phyloP scores from a whole-genome alignment of 2,797 vertebrate genomes.

The Coregonus suidteri region DNA sequence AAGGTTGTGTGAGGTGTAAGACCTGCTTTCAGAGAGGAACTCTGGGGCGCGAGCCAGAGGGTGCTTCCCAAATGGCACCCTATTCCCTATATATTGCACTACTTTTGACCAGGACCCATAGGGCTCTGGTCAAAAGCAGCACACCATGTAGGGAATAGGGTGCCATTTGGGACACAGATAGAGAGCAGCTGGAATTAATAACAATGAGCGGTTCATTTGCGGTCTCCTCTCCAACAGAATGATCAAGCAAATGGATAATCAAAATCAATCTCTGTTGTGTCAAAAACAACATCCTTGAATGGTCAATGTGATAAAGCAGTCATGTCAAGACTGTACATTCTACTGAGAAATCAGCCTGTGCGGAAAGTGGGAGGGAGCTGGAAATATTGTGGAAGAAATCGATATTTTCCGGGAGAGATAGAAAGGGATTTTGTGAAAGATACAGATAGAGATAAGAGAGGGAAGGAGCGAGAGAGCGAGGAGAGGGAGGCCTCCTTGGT shows the following conservation, averaged over 20 bases:
- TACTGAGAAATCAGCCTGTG: neutral
- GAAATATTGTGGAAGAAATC: no score
- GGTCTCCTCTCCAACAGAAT: neutral
- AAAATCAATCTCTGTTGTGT: neutral
- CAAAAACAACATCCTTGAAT: neutral
- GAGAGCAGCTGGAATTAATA: neutral
- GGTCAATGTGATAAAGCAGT: neutral
- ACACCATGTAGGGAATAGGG: no score
- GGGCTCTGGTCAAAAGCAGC: no score
- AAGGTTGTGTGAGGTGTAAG: neutral
- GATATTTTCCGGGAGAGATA: no score
- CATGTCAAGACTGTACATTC: neutral
- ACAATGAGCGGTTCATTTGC: neutral
- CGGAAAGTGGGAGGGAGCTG: neutral
- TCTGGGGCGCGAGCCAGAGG: neutral
- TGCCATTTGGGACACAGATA: neutral
- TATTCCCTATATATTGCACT: neutral
- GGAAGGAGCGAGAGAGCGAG: neutral
- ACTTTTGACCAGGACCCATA: no score
- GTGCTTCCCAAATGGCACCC: neutral
- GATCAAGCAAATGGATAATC: neutral
- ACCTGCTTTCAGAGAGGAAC: neutral
- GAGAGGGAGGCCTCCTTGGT: neutral
- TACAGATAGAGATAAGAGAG: neutral
- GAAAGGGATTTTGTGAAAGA: no score